Evolutionary conservation across 2,888 invertebrate genomes (phyloP).

Genomic region (Acleris emargana): DNA sequence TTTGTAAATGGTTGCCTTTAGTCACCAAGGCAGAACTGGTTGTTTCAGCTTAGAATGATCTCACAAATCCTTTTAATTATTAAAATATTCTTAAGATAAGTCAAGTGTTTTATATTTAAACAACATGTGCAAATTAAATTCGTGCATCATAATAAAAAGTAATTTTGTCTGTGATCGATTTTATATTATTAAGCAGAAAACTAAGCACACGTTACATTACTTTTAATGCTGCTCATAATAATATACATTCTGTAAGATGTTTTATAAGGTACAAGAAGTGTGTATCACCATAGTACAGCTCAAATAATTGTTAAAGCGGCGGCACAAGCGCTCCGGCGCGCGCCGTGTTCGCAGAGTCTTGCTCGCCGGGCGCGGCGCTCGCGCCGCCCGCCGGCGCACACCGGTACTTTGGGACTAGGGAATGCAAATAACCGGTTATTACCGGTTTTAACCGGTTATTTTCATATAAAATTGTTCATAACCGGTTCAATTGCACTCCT

Average conservation of each 20-base stretch:
- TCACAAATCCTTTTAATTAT: conserved; percentile 62
- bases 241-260: conserved; percentile 56
- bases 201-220: conserved; percentile 60
- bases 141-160: conserved; percentile 69
- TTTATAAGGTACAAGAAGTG: not conserved
- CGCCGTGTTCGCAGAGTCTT: too few relatives aligned
- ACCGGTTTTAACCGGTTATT: too few relatives aligned
- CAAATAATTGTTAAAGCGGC: too few relatives aligned
- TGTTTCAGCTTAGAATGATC: conserved; percentile 75
- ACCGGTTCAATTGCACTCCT: too few relatives aligned
- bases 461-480: too few relatives aligned
- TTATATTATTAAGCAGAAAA: conserved; percentile 79
- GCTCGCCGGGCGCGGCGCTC: too few relatives aligned
- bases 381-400: too few relatives aligned
- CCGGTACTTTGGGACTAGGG: too few relatives aligned
- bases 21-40: conserved; percentile 70
- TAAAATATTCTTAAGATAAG: conserved; percentile 71
- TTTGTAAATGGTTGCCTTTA: conserved; percentile 65
- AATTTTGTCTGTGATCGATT: conserved; percentile 83
- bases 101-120: conserved; percentile 78
- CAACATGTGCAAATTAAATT: conserved; percentile 70
- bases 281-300: too few relatives aligned
- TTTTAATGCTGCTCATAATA: conserved; percentile 50
- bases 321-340: too few relatives aligned
- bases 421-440: too few relatives aligned